A percentile compares a stretch with the other conserved stretches of the same genome.
These are phyloP conservation scores for Thunnus albacares DNA, from an alignment of 2,797 vertebrate species.

Conservation along the genomic window DNA sequence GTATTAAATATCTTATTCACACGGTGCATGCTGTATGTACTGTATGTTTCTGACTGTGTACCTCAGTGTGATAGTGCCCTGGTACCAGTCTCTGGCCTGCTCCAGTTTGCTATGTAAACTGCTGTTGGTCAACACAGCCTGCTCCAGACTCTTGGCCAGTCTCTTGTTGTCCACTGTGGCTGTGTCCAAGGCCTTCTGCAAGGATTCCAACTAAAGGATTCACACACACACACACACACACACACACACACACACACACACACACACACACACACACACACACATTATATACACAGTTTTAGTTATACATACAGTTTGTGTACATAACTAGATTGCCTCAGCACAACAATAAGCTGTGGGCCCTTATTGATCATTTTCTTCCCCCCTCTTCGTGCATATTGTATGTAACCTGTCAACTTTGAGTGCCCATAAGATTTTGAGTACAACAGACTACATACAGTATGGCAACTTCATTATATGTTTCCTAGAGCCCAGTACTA, in stretches of 20 bases:
- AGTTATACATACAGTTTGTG: slow-evolving; percentile 3
- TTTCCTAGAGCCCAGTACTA: neutral
- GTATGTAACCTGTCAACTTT: neutral
- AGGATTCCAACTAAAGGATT: slow-evolving; percentile 71
- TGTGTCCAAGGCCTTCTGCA: slow-evolving; percentile 75
- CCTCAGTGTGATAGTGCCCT: slow-evolving; percentile 73
- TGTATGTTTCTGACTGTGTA: slow-evolving; percentile 30
- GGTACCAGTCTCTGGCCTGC: slow-evolving; percentile 66
- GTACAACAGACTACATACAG: neutral
- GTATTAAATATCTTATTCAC: neutral
- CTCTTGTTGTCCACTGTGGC: slow-evolving; percentile 79
- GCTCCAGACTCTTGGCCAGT: slow-evolving; percentile 76
- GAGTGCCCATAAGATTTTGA: neutral
- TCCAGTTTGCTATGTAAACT: slow-evolving; percentile 73
- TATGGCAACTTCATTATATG: slow-evolving; percentile 1
- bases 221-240: neutral
- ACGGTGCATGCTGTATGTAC: neutral
- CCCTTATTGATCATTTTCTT: neutral
- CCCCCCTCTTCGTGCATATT: neutral
- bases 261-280: neutral
- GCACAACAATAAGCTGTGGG: neutral
- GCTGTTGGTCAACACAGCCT: slow-evolving; percentile 74
- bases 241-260: neutral
- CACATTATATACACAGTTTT: slow-evolving; percentile 8
- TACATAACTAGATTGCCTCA: neutral